Evolutionary conservation across 35 echinoderm and acorn worm genomes (phyloP).

Genomic region (Ptychodera flava): DNA sequence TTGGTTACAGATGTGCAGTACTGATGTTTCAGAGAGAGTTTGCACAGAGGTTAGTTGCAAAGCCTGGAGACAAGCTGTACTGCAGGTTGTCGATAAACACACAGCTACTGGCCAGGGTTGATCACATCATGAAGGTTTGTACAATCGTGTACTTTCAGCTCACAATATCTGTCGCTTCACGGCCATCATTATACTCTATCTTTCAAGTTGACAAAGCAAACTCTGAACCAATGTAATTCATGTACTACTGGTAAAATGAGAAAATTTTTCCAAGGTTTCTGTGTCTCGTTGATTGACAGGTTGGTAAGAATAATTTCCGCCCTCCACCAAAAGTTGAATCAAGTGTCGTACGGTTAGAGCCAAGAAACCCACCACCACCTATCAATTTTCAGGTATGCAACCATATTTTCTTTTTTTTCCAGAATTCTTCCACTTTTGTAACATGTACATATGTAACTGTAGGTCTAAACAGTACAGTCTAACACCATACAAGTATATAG

Average conservation of each 20-base stretch:
- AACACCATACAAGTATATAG: too few species aligned
- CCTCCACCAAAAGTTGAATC: conserved; percentile 97
- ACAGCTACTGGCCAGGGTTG: conserved; percentile 88
- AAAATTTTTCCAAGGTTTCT: too few species aligned
- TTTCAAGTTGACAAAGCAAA: too few species aligned
- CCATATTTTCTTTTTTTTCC: neutral
- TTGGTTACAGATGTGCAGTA: conserved; percentile 76
- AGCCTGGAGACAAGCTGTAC: conserved; percentile 94
- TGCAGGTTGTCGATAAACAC: conserved; percentile 95
- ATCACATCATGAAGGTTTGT: conserved; percentile 97
- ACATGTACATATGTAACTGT: too few species aligned
- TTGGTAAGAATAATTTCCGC: conserved; percentile 94
- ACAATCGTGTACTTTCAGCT: too few species aligned
- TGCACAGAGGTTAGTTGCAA: conserved; percentile 90
- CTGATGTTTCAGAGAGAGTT: conserved; percentile 99
- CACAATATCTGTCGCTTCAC: too few species aligned
- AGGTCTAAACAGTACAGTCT: too few species aligned
- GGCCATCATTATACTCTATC: too few species aligned
- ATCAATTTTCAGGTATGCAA: conserved; percentile 86
- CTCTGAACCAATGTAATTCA: too few species aligned
- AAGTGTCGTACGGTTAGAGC: conserved; percentile 83
- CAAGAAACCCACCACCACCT: conserved; percentile 88
- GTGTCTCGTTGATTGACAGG: too few species aligned
- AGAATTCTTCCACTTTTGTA: too few species aligned
- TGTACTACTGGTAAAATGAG: too few species aligned